These are phyloP conservation scores for Leptinotarsa peninsularis DNA, from an alignment of 2,888 invertebrate species.

Conservation along the genomic window DNA sequence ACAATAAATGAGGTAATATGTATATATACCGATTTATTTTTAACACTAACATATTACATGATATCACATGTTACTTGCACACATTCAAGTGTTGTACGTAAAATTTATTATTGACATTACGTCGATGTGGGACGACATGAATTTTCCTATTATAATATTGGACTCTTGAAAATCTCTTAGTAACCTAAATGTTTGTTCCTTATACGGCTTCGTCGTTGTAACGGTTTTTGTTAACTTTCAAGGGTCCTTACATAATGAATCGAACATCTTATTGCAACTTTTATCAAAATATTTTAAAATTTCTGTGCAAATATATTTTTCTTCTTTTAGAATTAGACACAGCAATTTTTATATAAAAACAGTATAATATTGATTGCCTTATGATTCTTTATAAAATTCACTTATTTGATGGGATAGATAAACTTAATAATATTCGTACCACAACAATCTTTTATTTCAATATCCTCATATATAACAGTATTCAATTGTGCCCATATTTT, in stretches of 20 bases:
- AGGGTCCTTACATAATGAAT: constrained; percentile 45
- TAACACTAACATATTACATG: constrained; percentile 69
- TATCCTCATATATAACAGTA: constrained; percentile 60
- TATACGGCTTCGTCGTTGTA: constrained; percentile 28
- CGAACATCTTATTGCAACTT: constrained; percentile 63
- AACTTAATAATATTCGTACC: constrained; percentile 59
- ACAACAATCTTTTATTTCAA: constrained; percentile 61
- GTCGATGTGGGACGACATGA: constrained; percentile 67
- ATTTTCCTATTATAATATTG: constrained; percentile 52
- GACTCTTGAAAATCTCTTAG: constrained; percentile 37
- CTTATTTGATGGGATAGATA: constrained; percentile 58
- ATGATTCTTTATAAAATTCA: constrained; percentile 56
- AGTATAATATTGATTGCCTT: constrained; percentile 65
- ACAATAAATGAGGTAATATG: constrained; percentile 64
- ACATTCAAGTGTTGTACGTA: constrained; percentile 67
- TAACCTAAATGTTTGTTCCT: constrained; percentile 25
- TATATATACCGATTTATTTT: constrained; percentile 67
- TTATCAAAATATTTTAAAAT: constrained; percentile 65
- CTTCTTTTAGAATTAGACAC: constrained; percentile 65
- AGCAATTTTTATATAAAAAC: constrained; percentile 62
- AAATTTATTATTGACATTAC: constrained; percentile 66
- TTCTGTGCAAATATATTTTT: constrained; percentile 62
- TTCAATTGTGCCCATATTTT: constrained; percentile 65
- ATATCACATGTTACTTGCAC: constrained; percentile 69
- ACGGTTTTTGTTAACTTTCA: constrained; percentile 35